Percentiles rank a stretch among this genome's conserved stretches.
Evolutionary conservation across 2,113 vertebrate genomes (phyloP).

Genomic region (Datnioides undecimradiatus): DNA sequence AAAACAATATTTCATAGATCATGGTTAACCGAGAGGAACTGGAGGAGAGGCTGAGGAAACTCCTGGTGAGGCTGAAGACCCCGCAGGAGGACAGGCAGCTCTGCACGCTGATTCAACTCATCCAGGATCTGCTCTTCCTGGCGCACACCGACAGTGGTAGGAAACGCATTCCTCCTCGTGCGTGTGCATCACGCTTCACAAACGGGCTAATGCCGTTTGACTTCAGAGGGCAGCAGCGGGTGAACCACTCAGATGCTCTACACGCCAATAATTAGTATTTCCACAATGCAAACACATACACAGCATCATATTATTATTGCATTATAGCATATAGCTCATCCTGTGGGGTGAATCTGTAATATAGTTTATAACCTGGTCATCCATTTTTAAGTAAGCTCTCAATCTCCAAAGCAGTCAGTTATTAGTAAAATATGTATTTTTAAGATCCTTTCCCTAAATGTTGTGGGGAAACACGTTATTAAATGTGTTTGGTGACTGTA

Average conservation of each 20-base stretch:
- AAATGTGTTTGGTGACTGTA: background rate
- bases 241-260: background rate
- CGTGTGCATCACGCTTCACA: background rate
- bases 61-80: slow-evolving; percentile 90
- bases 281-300: too few species aligned
- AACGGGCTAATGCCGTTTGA: background rate
- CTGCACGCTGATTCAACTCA: slow-evolving; percentile 89
- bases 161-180: slow-evolving; percentile 24
- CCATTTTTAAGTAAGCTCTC: too few species aligned
- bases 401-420: background rate
- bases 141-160: slow-evolving; percentile 88
- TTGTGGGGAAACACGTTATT: background rate
- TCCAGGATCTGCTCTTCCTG: slow-evolving; percentile 90
- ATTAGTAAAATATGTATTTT: too few species aligned
- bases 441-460: too few species aligned
- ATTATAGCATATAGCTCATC: too few species aligned
- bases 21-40: slow-evolving; percentile 83
- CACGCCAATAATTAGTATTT: background rate
- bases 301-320: background rate
- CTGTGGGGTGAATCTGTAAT: too few species aligned
- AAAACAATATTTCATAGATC: background rate
- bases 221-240: background rate
- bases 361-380: background rate
- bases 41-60: slow-evolving; percentile 87
- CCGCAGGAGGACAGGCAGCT: slow-evolving; percentile 88